Percentiles rank a stretch among this genome's conserved stretches.
phyloP scores from a whole-genome alignment of 2,797 vertebrate species.

The Leuciscus waleckii region DNA sequence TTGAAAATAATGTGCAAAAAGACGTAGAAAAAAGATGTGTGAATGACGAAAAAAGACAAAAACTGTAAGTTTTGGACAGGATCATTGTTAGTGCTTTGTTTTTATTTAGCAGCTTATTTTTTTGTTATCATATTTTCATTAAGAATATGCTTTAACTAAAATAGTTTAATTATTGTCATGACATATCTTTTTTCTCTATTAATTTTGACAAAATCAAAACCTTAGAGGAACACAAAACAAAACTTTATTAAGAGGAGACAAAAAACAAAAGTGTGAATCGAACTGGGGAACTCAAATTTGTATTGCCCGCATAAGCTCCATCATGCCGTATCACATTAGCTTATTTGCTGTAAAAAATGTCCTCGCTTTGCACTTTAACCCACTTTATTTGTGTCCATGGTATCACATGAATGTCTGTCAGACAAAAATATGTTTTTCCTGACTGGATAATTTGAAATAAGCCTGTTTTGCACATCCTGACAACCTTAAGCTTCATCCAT shows the following conservation, averaged over 20 bases:
- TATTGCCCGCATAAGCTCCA: background rate
- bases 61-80: background rate
- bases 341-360: conserved; percentile 1
- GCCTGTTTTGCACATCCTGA: conserved; percentile 49
- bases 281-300: background rate
- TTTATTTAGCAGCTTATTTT: background rate
- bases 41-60: background rate
- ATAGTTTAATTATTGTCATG: background rate
- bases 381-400: background rate
- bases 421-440: conserved; percentile 45
- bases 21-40: background rate
- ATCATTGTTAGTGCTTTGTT: background rate
- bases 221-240: background rate
- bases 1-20: background rate
- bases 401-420: conserved; percentile 36
- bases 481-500: conserved; percentile 57
- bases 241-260: background rate
- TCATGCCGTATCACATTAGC: background rate
- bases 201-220: background rate
- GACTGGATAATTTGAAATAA: conserved; percentile 6
- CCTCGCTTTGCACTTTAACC: background rate
- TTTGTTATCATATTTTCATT: background rate
- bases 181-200: background rate
- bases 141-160: background rate
- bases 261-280: background rate